These are phyloP conservation scores for Tautogolabrus adspersus DNA, from an alignment of 2,113 vertebrate species.

Conservation along the genomic window DNA sequence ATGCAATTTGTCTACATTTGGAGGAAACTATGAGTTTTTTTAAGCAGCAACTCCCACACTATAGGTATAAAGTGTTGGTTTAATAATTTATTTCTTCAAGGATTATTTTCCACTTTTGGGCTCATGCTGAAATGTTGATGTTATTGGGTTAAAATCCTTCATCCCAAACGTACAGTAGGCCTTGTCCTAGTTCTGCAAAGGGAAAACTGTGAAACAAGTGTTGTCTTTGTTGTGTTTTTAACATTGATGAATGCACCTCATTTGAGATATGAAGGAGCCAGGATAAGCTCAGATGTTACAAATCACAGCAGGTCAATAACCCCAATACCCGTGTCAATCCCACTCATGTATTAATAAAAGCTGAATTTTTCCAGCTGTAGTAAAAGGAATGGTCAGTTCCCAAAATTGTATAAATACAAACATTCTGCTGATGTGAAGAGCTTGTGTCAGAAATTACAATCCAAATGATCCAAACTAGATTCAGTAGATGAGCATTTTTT, in stretches of 20 bases:
- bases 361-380: too few species aligned
- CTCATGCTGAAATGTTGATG: background rate
- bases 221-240: background rate
- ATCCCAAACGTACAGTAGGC: background rate
- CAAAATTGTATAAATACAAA: too few species aligned
- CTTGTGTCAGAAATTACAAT: too few species aligned
- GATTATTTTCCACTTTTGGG: constrained; percentile 35
- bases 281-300: background rate
- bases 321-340: too few species aligned
- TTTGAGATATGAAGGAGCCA: background rate
- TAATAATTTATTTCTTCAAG: background rate
- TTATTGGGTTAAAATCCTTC: constrained; percentile 23
- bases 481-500: too few species aligned
- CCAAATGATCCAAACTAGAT: too few species aligned
- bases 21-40: background rate
- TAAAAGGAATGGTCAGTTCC: too few species aligned
- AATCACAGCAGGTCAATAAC: too few species aligned
- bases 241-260: constrained; percentile 15
- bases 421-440: too few species aligned
- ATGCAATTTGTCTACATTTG: constrained; percentile 23
- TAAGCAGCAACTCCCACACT: background rate
- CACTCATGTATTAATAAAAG: too few species aligned
- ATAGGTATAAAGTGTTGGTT: background rate
- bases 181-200: constrained; percentile 16
- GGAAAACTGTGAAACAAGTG: too few species aligned